Base-by-base conservation (phyloP, 2,113 vertebrate species). In the Sprattus sprattus region DNA sequence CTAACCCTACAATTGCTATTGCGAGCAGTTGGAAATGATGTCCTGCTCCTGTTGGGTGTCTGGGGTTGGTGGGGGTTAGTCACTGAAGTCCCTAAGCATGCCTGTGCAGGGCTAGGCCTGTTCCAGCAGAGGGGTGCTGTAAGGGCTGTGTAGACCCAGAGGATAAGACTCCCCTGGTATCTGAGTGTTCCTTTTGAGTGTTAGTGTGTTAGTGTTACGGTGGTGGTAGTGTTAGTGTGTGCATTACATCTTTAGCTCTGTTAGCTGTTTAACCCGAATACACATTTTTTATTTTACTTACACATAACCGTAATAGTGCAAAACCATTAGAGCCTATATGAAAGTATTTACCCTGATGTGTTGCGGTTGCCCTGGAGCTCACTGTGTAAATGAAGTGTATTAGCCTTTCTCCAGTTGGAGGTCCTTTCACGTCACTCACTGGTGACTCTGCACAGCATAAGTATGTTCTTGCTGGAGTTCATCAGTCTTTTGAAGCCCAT, bases 1-100 rank as follows among this genome's bases (percentile, higher is more conserved):
- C 39, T 44, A 39, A 15, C 81, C 16, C 81, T 3, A 80, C 86
- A 85, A 88, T 52, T 88, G 49, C 46, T 49, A 78, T 1, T 15
- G 32, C 44, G 32, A 78, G 28, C 11, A 28, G 25, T 71, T 32
- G 25, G 8, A 71, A 71, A 32, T 78, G 1, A 78, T 78, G 71
- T 78, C 71, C 11, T 78, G 10, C 20, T n/a, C 32, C 67, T 39
- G 32, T 32, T 32, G 71, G 25, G 32, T 13, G 71, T 16, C 44
- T 11, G 71, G 32, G 71, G 11, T 9, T 15, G 39, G 32, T 78
- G 71, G 28, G 71, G 71, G 28, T 44, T 39, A 78, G 71, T 39
- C 71, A 16, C 71, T 78, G 25, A 39, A 32, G 10, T 32, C 64
- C 64, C 71, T 32, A 39, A 32, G 32, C 9, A 4, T 39, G 71